Conservation (phyloP, 2,888 invertebrate species). For the Eupeodes luniger region DNA sequence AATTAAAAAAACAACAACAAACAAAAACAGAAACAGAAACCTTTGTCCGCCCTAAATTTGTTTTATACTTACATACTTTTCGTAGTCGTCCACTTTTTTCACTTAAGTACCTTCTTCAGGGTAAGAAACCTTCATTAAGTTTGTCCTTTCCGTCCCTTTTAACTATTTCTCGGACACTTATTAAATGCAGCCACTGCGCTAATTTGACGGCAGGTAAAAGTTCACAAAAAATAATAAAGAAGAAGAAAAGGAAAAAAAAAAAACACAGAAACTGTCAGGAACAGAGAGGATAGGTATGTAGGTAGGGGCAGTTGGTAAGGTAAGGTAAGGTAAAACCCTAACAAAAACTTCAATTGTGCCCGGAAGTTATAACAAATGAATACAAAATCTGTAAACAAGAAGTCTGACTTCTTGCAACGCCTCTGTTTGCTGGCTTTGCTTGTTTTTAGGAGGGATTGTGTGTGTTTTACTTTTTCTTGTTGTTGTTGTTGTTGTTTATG, state of each 20-base stretch:
- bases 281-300: slow-evolving; percentile 48
- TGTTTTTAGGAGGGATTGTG: not conserved
- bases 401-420: slow-evolving; percentile 38
- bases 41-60: slow-evolving; percentile 45
- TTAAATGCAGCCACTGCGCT: slow-evolving; percentile 71
- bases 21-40: not conserved
- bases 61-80: slow-evolving; percentile 38
- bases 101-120: slow-evolving; percentile 43
- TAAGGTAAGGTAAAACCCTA: slow-evolving; percentile 15
- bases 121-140: slow-evolving; percentile 54
- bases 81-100: slow-evolving; percentile 45
- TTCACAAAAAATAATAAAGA: not conserved
- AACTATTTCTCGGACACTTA: slow-evolving; percentile 74
- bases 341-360: slow-evolving; percentile 74
- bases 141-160: slow-evolving; percentile 51
- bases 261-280: slow-evolving; percentile 57
- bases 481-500: slow-evolving; percentile 32
- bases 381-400: slow-evolving; percentile 60
- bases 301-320: not conserved
- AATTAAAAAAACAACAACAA: not conserved
- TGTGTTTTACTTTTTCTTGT: not conserved
- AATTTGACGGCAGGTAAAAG: slow-evolving; percentile 71
- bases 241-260: not conserved
- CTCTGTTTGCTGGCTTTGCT: not conserved
- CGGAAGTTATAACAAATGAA: slow-evolving; percentile 74